Evolutionary conservation across 2,888 invertebrate species (phyloP), one percentile per base, ranked within the genome.

Genomic region (Drosophila helvetica): DNA sequence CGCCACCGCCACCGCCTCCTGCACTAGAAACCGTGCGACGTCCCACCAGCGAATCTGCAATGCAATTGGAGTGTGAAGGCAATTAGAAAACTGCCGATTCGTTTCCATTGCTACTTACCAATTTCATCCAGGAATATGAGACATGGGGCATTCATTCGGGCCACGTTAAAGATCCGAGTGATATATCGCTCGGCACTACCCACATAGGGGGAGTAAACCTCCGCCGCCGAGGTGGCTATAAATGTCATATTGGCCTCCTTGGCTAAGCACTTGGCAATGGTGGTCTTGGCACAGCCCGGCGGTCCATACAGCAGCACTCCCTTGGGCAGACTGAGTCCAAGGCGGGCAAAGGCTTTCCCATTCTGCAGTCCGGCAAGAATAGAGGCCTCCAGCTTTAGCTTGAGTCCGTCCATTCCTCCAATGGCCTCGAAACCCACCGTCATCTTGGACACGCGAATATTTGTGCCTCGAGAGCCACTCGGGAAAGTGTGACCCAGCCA

Each of bases 271-370:
- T 93, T 92, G 3, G 94, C 94, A 54, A 95, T 90, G 6, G 93
- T 93, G 0, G 94, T 95, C 90, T 95, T 94, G n/a, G 94, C 94
- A 90, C 94, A 94, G 1, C 95, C 95, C 1, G 95, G 94, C 6
- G 95, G 94, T 0, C 95, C 95, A 89, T 94, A 94, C 9, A 95
- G 90, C 48, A 95, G 88, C 38, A 95, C 92, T 27, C 94, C 94
- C 86, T 93, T 93, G 1, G 94, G 94, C 61, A 93, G 91, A 30
- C 92, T 92, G 43, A 95, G 90, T 7, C 94, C 94, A 78, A 95
- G 92, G 43, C 93, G 90, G 9, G 89, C 78, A 86, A 94, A 94
- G 0, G 93, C 92, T 27, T 93, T 92, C 0, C 93, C 93, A 73
- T 94, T 92, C 68, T 92, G 91, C 15, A 95, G 88, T 0, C 94